Evolutionary conservation across 2,888 invertebrate species (phyloP).

Genomic region (Andrena camellia): DNA sequence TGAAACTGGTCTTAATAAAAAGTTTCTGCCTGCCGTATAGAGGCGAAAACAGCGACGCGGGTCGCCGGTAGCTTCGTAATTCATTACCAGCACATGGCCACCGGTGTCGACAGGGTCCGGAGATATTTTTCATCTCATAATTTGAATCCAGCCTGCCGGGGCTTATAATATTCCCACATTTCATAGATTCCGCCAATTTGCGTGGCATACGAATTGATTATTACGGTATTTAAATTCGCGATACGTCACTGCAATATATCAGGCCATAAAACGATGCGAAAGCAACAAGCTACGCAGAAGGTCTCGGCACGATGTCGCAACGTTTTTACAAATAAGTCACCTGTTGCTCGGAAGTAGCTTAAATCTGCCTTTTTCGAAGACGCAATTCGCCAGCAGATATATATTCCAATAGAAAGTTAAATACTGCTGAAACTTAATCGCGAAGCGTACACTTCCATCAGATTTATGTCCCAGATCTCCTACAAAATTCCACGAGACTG

Average conservation of each 20-base stretch:
- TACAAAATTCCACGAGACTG: not conserved
- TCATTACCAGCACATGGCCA: constrained; percentile 14
- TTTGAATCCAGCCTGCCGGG: not conserved
- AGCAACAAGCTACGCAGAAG: not conserved
- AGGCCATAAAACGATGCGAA: not conserved
- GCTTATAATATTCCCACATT: constrained; percentile 10
- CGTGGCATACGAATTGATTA: constrained; percentile 7
- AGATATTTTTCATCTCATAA: constrained; percentile 34
- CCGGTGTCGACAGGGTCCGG: not conserved
- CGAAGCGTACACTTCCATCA: not conserved
- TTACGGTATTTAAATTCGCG: constrained; percentile 8
- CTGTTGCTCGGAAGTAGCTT: constrained; percentile 7
- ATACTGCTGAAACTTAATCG: not conserved
- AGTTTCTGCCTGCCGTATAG: constrained; percentile 29
- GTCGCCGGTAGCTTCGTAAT: constrained; percentile 33
- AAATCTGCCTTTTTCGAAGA: not conserved
- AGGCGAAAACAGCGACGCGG: constrained; percentile 26
- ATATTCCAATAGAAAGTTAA: too few relatives aligned
- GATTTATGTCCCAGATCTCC: not conserved
- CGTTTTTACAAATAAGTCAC: constrained; percentile 31
- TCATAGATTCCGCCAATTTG: not conserved
- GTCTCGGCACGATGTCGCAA: not conserved
- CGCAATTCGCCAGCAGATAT: too few relatives aligned
- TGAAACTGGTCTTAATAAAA: constrained; percentile 59
- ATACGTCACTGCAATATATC: not conserved